These are phyloP conservation scores for Plebejus melissa DNA, from an alignment of 2,888 invertebrate species.

Conservation along the genomic window DNA sequence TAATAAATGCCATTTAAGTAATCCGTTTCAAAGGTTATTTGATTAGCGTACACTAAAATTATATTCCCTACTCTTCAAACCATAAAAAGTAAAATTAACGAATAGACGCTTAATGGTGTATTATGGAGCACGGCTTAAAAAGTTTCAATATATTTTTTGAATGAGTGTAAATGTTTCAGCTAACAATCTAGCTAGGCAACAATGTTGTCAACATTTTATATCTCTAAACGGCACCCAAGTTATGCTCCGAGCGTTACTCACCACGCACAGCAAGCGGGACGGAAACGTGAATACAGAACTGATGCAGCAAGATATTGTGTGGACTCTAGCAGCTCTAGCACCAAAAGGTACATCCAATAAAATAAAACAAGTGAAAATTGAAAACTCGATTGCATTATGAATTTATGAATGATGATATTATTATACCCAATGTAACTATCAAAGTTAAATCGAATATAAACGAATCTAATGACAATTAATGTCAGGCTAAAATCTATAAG, in stretches of 20 bases:
- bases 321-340: constrained; percentile 80
- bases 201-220: constrained; percentile 75
- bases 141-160: neutral
- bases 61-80: neutral
- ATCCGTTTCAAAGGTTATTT: neutral
- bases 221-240: constrained; percentile 77
- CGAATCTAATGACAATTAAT: too few relatives aligned
- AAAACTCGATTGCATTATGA: too few relatives aligned
- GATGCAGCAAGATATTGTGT: constrained; percentile 79
- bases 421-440: too few relatives aligned
- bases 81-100: neutral
- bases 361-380: neutral
- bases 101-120: neutral
- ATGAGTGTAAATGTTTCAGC: constrained; percentile 54
- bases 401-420: too few relatives aligned
- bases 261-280: constrained; percentile 74
- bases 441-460: too few relatives aligned
- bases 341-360: constrained; percentile 61
- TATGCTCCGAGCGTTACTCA: constrained; percentile 75
- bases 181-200: constrained; percentile 70
- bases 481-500: neutral
- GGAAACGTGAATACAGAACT: constrained; percentile 72
- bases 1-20: neutral
- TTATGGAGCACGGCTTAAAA: neutral
- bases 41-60: neutral